phyloP scores from a whole-genome alignment of 2,888 invertebrate genomes.

The Tromatobia lineatoria region DNA sequence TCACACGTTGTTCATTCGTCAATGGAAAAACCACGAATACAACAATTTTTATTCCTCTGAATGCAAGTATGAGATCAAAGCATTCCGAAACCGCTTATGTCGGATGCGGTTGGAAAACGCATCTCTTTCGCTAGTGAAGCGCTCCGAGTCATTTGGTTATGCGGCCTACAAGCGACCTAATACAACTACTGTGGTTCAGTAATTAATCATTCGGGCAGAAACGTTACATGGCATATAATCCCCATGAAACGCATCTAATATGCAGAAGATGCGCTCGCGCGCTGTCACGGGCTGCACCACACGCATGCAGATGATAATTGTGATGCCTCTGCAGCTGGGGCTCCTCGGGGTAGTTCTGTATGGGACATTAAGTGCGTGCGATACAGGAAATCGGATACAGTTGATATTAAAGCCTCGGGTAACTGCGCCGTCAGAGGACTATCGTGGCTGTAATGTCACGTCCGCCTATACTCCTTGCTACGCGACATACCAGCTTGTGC shows the following conservation, averaged over 20 bases:
- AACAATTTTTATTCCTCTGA: not conserved
- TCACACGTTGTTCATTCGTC: conserved; percentile 10
- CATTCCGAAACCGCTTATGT: not conserved
- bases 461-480: not conserved
- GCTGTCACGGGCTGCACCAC: not conserved
- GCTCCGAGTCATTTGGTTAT: not conserved
- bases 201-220: conserved; percentile 61
- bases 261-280: conserved; percentile 30
- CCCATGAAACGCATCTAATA: conserved; percentile 54
- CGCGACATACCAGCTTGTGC: conserved; percentile 8
- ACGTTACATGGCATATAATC: conserved; percentile 59
- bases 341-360: conserved; percentile 37
- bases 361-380: conserved; percentile 54
- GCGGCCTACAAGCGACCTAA: not conserved
- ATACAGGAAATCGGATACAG: conserved; percentile 35
- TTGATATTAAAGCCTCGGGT: conserved; percentile 17
- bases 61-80: not conserved
- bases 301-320: conserved; percentile 7
- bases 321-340: conserved; percentile 8
- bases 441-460: conserved; percentile 16
- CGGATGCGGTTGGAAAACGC: not conserved
- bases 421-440: conserved; percentile 4
- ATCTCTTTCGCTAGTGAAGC: not conserved
- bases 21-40: not conserved
- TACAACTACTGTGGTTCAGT: conserved; percentile 6